Evolutionary conservation across 2,888 invertebrate genomes (phyloP).

Genomic region (Euphydryas editha): DNA sequence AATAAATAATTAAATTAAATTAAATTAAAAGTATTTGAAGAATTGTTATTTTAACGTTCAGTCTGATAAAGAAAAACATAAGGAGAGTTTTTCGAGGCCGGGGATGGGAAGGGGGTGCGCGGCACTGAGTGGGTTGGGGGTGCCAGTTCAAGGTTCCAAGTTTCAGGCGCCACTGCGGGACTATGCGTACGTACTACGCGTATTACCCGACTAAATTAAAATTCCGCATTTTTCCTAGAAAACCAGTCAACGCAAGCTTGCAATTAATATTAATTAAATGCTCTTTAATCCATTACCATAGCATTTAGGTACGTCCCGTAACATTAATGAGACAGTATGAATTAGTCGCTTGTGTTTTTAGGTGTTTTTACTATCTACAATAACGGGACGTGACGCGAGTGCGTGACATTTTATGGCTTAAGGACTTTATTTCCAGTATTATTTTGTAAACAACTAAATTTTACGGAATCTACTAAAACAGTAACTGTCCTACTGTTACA

Average conservation of each 20-base stretch:
- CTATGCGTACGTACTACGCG: constrained; percentile 73
- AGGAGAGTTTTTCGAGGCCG: constrained; percentile 57
- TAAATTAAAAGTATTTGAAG: background rate
- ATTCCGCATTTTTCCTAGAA: constrained; percentile 13
- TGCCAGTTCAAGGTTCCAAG: constrained; percentile 61
- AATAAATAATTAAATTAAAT: background rate
- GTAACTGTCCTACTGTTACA: background rate
- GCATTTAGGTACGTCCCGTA: constrained; percentile 10
- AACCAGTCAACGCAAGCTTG: constrained; percentile 10
- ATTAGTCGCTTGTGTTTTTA: constrained; percentile 21
- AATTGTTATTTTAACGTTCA: constrained; percentile 16
- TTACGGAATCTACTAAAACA: constrained; percentile 1
- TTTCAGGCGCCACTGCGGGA: constrained; percentile 72
- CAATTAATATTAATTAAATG: constrained; percentile 26
- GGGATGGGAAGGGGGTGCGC: constrained; percentile 41
- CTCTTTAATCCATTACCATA: constrained; percentile 27
- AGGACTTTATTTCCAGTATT: constrained; percentile 4
- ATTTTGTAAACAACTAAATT: constrained; percentile 3
- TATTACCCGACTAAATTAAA: constrained; percentile 55
- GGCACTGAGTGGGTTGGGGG: constrained; percentile 51
- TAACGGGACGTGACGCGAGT: background rate
- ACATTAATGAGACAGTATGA: constrained; percentile 23
- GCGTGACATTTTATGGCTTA: constrained; percentile 16
- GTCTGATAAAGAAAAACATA: constrained; percentile 56
- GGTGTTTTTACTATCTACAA: background rate